These are phyloP conservation scores for Eriosoma lanigerum DNA, from an alignment of 1,140 invertebrate species.

Conservation along the genomic window DNA sequence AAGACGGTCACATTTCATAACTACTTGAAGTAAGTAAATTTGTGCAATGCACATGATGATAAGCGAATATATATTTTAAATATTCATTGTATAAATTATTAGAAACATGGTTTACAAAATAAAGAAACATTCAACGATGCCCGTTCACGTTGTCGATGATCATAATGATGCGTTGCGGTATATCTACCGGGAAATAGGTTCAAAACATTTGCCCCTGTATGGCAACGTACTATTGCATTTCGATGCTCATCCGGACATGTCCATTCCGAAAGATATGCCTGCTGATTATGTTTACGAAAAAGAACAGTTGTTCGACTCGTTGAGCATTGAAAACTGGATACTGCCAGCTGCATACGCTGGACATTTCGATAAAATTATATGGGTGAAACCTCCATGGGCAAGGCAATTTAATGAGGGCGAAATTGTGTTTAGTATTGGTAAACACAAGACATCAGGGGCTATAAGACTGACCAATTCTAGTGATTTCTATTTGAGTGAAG, in stretches of 20 bases:
- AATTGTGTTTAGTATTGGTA: slow-evolving; percentile 73
- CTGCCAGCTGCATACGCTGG: slow-evolving; percentile 82
- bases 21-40: slow-evolving; percentile 19
- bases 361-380: slow-evolving; percentile 75
- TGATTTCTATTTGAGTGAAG: slow-evolving; percentile 35
- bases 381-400: slow-evolving; percentile 88
- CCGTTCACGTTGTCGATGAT: slow-evolving; percentile 72
- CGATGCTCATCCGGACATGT: slow-evolving; percentile 88
- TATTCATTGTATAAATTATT: slow-evolving; percentile 34
- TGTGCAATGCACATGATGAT: neutral
- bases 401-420: slow-evolving; percentile 73
- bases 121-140: slow-evolving; percentile 62
- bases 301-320: slow-evolving; percentile 61
- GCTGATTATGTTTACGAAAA: slow-evolving; percentile 71
- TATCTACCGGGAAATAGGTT: slow-evolving; percentile 81
- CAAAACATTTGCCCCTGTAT: slow-evolving; percentile 76
- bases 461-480: slow-evolving; percentile 26
- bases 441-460: slow-evolving; percentile 60
- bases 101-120: slow-evolving; percentile 51
- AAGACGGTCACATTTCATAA: too few species aligned
- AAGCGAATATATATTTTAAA: neutral
- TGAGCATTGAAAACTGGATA: slow-evolving; percentile 94
- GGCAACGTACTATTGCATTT: slow-evolving; percentile 79
- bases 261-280: slow-evolving; percentile 74
- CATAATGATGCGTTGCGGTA: slow-evolving; percentile 61